Conservation (phyloP, 2,888 invertebrate species). For the Cistogaster globosa region DNA sequence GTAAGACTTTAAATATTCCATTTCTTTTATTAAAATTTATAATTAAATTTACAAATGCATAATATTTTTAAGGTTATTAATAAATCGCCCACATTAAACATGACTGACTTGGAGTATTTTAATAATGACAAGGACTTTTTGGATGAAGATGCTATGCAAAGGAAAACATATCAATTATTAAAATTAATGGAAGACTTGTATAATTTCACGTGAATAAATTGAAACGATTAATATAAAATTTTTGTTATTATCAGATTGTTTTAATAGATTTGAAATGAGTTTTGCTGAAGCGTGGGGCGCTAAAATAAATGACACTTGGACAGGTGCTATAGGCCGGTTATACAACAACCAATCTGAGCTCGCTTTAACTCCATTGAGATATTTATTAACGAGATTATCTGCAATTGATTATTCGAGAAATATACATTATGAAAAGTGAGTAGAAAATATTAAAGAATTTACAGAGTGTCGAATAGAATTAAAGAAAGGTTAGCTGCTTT, state of each 20-base stretch:
- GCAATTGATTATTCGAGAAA: constrained; percentile 74
- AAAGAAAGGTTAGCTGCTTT: too few species aligned
- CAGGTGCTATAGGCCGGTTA: constrained; percentile 77
- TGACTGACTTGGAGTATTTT: constrained; percentile 72
- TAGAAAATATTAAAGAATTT: constrained; percentile 10
- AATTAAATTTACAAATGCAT: not conserved
- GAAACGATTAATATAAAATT: not conserved
- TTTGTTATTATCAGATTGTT: not conserved
- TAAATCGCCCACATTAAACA: constrained; percentile 71
- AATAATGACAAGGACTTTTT: constrained; percentile 72
- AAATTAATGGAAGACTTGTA: constrained; percentile 74
- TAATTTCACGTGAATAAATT: constrained; percentile 75
- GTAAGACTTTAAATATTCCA: constrained; percentile 57
- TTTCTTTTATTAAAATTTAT: not conserved
- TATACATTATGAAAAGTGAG: constrained; percentile 78
- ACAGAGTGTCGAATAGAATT: too few species aligned
- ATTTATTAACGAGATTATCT: constrained; percentile 73
- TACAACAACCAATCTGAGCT: constrained; percentile 73
- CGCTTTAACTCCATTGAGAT: constrained; percentile 77
- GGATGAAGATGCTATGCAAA: constrained; percentile 79
- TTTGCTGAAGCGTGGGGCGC: constrained; percentile 76
- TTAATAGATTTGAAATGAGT: constrained; percentile 74
- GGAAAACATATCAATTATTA: constrained; percentile 78
- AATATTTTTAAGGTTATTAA: constrained; percentile 73
- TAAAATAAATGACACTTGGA: constrained; percentile 76